Conservation (phyloP, 2,797 vertebrate genomes). For the Malacoctenus gilli region DNA sequence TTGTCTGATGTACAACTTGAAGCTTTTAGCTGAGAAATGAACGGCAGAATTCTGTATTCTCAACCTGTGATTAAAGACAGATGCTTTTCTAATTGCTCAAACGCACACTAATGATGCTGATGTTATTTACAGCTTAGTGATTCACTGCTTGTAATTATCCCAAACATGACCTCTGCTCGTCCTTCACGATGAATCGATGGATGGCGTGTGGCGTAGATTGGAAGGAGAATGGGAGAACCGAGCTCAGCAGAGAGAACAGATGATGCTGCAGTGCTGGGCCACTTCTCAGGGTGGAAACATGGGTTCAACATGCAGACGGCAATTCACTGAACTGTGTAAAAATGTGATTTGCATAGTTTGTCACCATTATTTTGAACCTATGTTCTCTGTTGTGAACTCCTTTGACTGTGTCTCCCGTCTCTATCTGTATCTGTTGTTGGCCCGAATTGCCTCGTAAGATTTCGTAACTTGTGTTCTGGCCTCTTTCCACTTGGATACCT, state of each 20-base stretch:
- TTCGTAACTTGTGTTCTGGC: too few relatives aligned
- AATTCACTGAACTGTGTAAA: slow-evolving; percentile 4
- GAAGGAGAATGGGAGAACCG: background rate
- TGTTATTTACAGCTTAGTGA: slow-evolving; percentile 60
- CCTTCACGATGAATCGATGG: slow-evolving; percentile 53
- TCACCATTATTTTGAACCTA: too few relatives aligned
- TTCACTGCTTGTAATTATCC: slow-evolving; percentile 64
- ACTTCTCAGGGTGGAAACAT: slow-evolving; percentile 3
- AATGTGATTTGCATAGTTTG: too few relatives aligned
- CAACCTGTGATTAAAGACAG: slow-evolving; percentile 52
- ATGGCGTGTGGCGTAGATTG: slow-evolving; percentile 15
- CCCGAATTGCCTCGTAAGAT: too few relatives aligned
- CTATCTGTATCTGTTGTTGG: too few relatives aligned
- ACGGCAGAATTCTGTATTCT: slow-evolving; percentile 14
- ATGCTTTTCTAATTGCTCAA: slow-evolving; percentile 62
- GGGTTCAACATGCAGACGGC: slow-evolving; percentile 17
- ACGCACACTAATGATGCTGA: slow-evolving; percentile 59
- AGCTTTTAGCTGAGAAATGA: slow-evolving; percentile 9
- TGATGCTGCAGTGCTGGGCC: background rate
- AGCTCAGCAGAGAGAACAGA: too few relatives aligned
- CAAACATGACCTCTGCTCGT: slow-evolving; percentile 56
- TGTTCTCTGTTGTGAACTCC: too few relatives aligned
- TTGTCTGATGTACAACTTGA: background rate
- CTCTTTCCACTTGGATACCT: too few relatives aligned
- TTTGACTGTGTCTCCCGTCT: too few relatives aligned